A percentile compares a stretch with the other conserved stretches of the same genome.
Evolutionary conservation across 2,113 vertebrate species (phyloP).

Genomic region (Pterocles burchelli): DNA sequence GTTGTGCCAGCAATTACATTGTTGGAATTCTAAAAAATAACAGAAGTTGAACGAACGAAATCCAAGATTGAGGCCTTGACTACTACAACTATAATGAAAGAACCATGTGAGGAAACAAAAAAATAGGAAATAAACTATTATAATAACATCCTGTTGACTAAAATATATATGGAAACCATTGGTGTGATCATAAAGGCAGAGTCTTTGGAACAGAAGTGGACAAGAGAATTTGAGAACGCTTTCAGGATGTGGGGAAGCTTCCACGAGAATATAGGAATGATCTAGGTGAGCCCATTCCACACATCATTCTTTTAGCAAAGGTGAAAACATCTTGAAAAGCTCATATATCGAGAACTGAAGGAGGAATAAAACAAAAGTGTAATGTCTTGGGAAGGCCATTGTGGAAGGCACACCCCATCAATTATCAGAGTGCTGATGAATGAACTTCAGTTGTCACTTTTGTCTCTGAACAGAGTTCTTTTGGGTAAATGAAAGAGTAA

Average conservation of each 20-base stretch:
- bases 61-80: neutral
- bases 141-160: neutral
- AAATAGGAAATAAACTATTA: neutral
- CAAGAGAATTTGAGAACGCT: neutral
- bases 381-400: rapidly evolving
- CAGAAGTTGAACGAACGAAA: neutral
- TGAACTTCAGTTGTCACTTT: neutral
- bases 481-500: neutral
- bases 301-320: neutral
- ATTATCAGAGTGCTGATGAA: neutral
- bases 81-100: neutral
- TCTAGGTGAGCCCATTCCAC: neutral
- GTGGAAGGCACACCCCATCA: neutral
- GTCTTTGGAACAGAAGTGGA: neutral
- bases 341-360: neutral
- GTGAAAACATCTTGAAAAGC: neutral
- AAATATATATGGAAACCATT: neutral
- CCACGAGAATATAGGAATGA: neutral
- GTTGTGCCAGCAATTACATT: neutral
- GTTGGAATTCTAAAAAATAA: neutral
- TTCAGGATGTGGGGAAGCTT: neutral
- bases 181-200: neutral
- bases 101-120: neutral
- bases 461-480: neutral
- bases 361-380: neutral